Evolutionary conservation across 2,113 vertebrate genomes (phyloP).

Genomic region (Salvelinus namaycush): DNA sequence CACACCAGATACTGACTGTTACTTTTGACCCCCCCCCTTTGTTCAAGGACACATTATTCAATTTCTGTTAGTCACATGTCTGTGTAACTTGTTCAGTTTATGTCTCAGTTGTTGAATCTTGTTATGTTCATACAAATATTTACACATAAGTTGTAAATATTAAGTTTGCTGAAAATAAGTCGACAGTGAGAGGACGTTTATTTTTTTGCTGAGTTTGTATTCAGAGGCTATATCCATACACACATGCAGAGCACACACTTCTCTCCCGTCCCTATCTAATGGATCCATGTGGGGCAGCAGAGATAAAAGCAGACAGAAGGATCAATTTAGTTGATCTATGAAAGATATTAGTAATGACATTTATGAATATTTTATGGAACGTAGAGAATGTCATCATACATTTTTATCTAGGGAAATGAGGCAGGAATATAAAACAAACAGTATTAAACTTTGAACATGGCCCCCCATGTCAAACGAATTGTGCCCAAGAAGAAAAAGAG

Average conservation of each 20-base stretch:
- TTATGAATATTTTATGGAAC: conserved; percentile 84
- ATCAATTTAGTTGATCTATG: conserved; percentile 84
- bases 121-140: too few species aligned
- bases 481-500: conserved; percentile 53
- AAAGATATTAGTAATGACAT: conserved; percentile 84
- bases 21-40: too few species aligned
- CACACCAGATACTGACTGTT: too few species aligned
- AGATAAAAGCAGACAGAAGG: conserved; percentile 74
- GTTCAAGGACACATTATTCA: too few species aligned
- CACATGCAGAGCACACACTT: conserved; percentile 7
- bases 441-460: conserved; percentile 79
- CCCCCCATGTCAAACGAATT: conserved; percentile 63
- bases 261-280: conserved; percentile 44
- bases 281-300: conserved; percentile 54
- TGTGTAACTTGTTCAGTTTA: too few species aligned
- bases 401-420: conserved; percentile 81
- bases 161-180: too few species aligned
- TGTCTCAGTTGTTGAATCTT: too few species aligned
- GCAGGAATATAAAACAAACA: conserved; percentile 82
- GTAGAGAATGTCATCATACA: conserved; percentile 79
- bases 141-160: too few species aligned
- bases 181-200: too few species aligned
- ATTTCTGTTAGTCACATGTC: too few species aligned
- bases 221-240: background rate
- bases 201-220: too few species aligned